Evolutionary conservation across 1,140 invertebrate genomes (phyloP).

Genomic region (Drosophila sulfurigaster): DNA sequence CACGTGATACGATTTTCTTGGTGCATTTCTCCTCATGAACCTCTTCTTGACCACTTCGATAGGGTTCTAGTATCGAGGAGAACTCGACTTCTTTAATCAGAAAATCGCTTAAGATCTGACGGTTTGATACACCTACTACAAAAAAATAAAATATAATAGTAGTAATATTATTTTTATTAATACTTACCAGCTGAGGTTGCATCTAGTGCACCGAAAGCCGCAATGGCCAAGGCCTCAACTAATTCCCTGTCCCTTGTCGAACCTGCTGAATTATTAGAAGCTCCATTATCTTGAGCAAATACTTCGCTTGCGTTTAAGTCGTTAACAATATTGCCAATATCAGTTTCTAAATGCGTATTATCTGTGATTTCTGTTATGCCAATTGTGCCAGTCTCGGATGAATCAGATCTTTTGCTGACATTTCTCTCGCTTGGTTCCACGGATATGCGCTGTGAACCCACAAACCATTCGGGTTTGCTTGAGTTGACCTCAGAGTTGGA

Average conservation of each 20-base stretch:
- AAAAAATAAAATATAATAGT: neutral
- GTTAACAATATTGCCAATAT: slow-evolving; percentile 56
- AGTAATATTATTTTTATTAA: too few species aligned
- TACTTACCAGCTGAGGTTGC: slow-evolving; percentile 35
- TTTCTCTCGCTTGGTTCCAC: slow-evolving; percentile 27
- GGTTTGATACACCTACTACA: slow-evolving; percentile 16
- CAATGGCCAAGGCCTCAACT: slow-evolving; percentile 24
- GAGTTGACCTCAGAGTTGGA: slow-evolving; percentile 2
- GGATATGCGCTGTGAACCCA: slow-evolving; percentile 64
- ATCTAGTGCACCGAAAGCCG: neutral
- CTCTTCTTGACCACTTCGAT: slow-evolving; percentile 5
- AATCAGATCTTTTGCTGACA: slow-evolving; percentile 2
- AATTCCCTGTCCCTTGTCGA: slow-evolving; percentile 30
- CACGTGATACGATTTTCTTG: slow-evolving; percentile 46
- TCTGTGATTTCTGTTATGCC: slow-evolving; percentile 35
- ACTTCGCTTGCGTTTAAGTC: slow-evolving; percentile 31
- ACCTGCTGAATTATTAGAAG: slow-evolving; percentile 73
- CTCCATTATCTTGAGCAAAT: slow-evolving; percentile 63
- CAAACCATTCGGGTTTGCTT: slow-evolving; percentile 63
- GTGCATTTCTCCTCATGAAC: slow-evolving; percentile 53
- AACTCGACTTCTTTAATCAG: slow-evolving; percentile 51
- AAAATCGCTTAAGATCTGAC: slow-evolving; percentile 45
- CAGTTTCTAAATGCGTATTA: slow-evolving; percentile 46
- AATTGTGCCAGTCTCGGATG: slow-evolving; percentile 28
- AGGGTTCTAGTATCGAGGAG: slow-evolving; percentile 1